Evolutionary conservation across 2,113 vertebrate genomes (phyloP).

Genomic region (Dicrurus megarhynchus): DNA sequence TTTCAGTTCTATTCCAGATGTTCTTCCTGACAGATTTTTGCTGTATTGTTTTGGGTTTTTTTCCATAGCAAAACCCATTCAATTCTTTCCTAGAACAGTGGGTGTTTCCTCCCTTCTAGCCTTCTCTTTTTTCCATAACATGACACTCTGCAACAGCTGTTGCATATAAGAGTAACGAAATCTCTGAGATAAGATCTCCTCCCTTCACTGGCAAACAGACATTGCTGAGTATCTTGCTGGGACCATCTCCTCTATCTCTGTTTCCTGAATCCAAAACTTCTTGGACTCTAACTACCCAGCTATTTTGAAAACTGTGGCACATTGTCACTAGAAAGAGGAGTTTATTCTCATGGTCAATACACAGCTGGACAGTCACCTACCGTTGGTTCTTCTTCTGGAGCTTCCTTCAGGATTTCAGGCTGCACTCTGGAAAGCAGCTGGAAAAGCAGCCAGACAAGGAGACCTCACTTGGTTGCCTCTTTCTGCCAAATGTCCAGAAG

Average conservation of each 20-base stretch:
- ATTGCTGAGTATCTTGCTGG: background rate
- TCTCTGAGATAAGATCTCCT: background rate
- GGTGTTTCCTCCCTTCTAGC: background rate
- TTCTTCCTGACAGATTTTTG: background rate
- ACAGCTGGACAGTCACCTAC: background rate
- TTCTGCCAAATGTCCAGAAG: background rate
- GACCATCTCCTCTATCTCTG: background rate
- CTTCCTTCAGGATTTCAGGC: background rate
- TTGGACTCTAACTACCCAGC: background rate
- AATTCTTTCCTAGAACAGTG: background rate
- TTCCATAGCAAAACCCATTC: background rate
- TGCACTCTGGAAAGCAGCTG: background rate
- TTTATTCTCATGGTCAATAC: background rate
- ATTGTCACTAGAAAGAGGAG: background rate
- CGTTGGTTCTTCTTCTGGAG: background rate
- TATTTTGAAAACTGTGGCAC: background rate
- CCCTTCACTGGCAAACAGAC: background rate
- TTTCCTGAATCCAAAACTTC: background rate
- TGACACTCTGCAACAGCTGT: background rate
- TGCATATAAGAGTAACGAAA: background rate
- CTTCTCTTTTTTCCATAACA: background rate
- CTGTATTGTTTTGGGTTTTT: background rate
- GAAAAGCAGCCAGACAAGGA: background rate
- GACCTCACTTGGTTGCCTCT: background rate
- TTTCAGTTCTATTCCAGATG: slow-evolving; percentile 29